Conservation (phyloP, 2,888 invertebrate genomes). For the Orthonychiurus folsomi region DNA sequence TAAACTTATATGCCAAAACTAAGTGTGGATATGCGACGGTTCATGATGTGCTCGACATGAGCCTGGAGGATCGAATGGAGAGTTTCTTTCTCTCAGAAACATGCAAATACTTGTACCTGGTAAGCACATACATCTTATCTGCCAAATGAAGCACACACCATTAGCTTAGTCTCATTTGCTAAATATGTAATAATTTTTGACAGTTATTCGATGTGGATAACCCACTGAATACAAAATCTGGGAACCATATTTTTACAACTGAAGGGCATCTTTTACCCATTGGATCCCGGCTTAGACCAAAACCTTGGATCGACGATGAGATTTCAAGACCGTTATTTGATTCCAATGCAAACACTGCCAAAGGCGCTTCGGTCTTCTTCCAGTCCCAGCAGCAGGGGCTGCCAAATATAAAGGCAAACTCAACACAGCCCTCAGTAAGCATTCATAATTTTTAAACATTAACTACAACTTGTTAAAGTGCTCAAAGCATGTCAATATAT, state of each 20-base stretch:
- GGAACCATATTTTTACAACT: conserved; percentile 52
- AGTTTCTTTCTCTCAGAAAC: conserved; percentile 58
- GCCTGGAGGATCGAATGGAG: conserved; percentile 56
- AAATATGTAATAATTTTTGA: conserved; percentile 37
- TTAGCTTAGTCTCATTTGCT: conserved; percentile 7
- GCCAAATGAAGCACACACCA: too few species aligned
- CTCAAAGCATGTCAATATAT: too few species aligned
- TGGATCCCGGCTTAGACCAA: conserved; percentile 39
- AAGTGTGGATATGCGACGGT: conserved; percentile 58
- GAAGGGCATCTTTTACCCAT: conserved; percentile 54
- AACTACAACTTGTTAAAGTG: too few species aligned
- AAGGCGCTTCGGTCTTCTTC: conserved; percentile 17
- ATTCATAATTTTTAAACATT: not conserved
- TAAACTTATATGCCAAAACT: conserved; percentile 49
- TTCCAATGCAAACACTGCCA: conserved; percentile 2
- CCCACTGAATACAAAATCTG: conserved; percentile 50
- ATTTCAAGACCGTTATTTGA: conserved; percentile 18
- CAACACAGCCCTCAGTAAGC: conserved; percentile 41
- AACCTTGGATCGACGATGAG: conserved; percentile 38
- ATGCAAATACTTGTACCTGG: conserved; percentile 56
- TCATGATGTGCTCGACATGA: conserved; percentile 54
- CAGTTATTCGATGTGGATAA: conserved; percentile 56
- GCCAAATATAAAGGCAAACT: conserved; percentile 31
- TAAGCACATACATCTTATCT: too few species aligned
- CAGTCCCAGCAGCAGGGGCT: conserved; percentile 34